A percentile compares a stretch with the other conserved stretches of the same genome.
phyloP scores from a whole-genome alignment of 2,888 invertebrate species.

The Meandrusa payeni region DNA sequence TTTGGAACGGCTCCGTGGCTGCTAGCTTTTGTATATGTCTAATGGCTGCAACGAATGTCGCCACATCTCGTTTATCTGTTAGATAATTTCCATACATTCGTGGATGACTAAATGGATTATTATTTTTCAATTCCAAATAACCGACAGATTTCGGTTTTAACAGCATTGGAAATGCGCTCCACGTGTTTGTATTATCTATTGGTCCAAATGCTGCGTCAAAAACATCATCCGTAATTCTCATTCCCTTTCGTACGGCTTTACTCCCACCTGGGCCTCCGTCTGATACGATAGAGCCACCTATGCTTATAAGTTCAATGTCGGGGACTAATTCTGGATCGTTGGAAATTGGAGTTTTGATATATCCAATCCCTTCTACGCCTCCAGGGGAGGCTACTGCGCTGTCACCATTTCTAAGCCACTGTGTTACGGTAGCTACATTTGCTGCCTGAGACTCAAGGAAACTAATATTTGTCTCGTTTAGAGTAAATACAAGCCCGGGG shows the following conservation, averaged over 20 bases:
- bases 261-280: slow-evolving; percentile 75
- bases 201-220: slow-evolving; percentile 79
- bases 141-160: slow-evolving; percentile 89
- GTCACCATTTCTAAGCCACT: slow-evolving; percentile 62
- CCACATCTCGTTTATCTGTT: slow-evolving; percentile 80
- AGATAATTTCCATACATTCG: slow-evolving; percentile 91
- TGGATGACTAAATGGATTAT: slow-evolving; percentile 87
- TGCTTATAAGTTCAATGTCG: slow-evolving; percentile 84
- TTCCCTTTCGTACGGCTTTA: slow-evolving; percentile 69
- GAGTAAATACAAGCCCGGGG: slow-evolving; percentile 64
- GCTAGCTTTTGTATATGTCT: slow-evolving; percentile 82
- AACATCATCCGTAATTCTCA: slow-evolving; percentile 78
- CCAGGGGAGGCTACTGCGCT: slow-evolving; percentile 79
- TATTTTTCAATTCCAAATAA: slow-evolving; percentile 83
- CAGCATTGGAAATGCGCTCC: slow-evolving; percentile 84
- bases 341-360: slow-evolving; percentile 82
- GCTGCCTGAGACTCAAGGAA: slow-evolving; percentile 45
- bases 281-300: slow-evolving; percentile 82
- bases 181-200: slow-evolving; percentile 79
- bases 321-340: slow-evolving; percentile 81
- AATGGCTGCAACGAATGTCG: slow-evolving; percentile 82
- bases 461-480: slow-evolving; percentile 60
- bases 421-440: slow-evolving; percentile 34
- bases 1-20: slow-evolving; percentile 80
- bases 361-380: slow-evolving; percentile 84